phyloP scores from a whole-genome alignment of 1,140 invertebrate genomes.

The Pogonus chalceus region DNA sequence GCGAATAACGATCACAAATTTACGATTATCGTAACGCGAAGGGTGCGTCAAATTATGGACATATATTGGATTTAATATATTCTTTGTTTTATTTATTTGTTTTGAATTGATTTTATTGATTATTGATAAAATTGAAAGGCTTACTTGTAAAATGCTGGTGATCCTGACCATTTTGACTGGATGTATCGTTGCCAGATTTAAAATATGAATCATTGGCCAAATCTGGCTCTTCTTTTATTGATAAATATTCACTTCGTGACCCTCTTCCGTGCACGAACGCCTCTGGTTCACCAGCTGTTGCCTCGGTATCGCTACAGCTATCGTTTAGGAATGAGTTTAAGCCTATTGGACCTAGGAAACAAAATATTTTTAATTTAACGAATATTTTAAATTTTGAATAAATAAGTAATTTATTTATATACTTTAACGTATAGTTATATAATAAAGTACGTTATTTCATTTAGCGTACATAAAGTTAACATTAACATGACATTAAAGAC shows the following conservation, averaged over 20 bases:
- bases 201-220: background rate
- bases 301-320: slow-evolving; percentile 41
- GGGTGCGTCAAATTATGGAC: no score
- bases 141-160: background rate
- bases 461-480: no score
- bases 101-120: no score
- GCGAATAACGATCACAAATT: no score
- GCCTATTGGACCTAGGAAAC: slow-evolving; percentile 33
- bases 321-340: slow-evolving; percentile 36
- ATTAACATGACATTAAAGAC: no score
- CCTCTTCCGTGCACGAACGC: slow-evolving; percentile 15
- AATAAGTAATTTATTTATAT: background rate
- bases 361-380: background rate
- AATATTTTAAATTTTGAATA: background rate
- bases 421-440: no score
- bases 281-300: slow-evolving; percentile 24
- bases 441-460: no score
- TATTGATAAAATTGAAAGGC: no score
- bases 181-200: background rate
- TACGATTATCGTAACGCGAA: no score
- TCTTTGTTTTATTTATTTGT: no score
- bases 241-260: slow-evolving; percentile 30
- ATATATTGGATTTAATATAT: no score
- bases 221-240: slow-evolving; percentile 30
- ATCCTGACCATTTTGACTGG: background rate